Base-by-base conservation (phyloP, 2,113 vertebrate genomes). In the Eretmodus cyanostictus region DNA sequence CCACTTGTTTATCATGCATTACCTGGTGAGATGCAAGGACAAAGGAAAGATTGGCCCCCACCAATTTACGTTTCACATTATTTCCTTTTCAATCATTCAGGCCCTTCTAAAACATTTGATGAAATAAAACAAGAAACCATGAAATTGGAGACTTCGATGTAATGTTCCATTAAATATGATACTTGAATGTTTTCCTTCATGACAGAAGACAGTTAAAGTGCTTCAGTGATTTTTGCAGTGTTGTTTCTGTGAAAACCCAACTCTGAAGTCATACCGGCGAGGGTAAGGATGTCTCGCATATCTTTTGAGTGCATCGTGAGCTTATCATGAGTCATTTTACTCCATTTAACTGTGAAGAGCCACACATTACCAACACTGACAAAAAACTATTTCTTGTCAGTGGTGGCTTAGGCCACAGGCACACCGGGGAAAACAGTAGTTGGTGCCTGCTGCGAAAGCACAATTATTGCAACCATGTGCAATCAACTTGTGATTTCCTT, bases 351-450 rank as follows among this genome's bases (percentile, higher is more conserved):
- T 71, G 66, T 71, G 5, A 40, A 24, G n/a, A 71, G 0, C 12
- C n/a, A 42, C 66, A 6, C 66, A 40, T 40, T 68, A 22, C 34
- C 34, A 1, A 71, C 36, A 42, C 36, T 42, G n/a, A 6, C 8
- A 24, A 40, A 42, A 71, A 24, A 24, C 8, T 2, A 24, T 66
- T 36, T 66, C 38, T 42, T 42, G 8, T 24, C 36, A 42, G 1
- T 38, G 19, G 31, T 66, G 61, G 19, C 63, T 14, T 71, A 71
- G 59, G 59, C 59, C 59, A 63, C 6, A 63, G 61, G 31, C 3
- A 38, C 31, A 66, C 61, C 0, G 4, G 6, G 0, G 17, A 36
- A 36, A 66, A 38, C 4, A 38, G 6, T 0, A n/a, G 59, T 12
- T 63, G 59, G 31, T 36, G 31, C 31, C 59, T 63, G 59, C 1